phyloP scores from a whole-genome alignment of 2,797 vertebrate species.

The Knipowitschia caucasica region DNA sequence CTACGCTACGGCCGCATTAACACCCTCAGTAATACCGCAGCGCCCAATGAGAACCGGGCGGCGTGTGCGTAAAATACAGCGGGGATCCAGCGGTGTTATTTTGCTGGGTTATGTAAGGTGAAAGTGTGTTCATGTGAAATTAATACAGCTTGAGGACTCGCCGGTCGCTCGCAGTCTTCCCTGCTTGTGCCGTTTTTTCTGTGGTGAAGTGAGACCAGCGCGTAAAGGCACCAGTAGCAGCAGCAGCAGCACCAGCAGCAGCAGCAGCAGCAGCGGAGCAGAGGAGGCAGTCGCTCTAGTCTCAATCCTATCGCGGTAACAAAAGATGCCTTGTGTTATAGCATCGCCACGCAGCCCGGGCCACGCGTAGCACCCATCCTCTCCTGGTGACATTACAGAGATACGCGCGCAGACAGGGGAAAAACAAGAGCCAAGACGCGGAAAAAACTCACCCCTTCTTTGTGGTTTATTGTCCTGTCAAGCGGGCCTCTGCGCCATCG shows the following conservation, averaged over 20 bases:
- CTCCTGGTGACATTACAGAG: conserved; percentile 46
- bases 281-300: conserved; percentile 43
- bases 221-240: not conserved
- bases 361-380: conserved; percentile 36
- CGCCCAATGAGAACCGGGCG: conserved; percentile 57
- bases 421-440: conserved; percentile 34
- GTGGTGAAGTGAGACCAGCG: conserved; percentile 32
- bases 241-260: not conserved
- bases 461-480: conserved; percentile 86
- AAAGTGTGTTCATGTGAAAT: conserved; percentile 48
- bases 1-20: conserved; percentile 63
- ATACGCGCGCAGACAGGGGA: conserved; percentile 42
- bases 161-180: conserved; percentile 26
- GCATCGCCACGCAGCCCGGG: conserved; percentile 42
- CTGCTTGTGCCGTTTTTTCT: conserved; percentile 16
- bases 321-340: conserved; percentile 73
- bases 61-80: conserved; percentile 24
- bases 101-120: conserved; percentile 61
- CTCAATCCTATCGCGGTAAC: conserved; percentile 71
- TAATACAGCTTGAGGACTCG: conserved; percentile 25
- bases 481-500: conserved; percentile 84
- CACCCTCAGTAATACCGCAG: conserved; percentile 48
- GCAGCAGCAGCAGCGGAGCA: conserved; percentile 1
- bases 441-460: conserved; percentile 82
- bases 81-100: conserved; percentile 19